Evolutionary conservation across 2,888 invertebrate species (phyloP), one percentile per base, ranked within the genome.

Genomic region (Microchrysa polita): DNA sequence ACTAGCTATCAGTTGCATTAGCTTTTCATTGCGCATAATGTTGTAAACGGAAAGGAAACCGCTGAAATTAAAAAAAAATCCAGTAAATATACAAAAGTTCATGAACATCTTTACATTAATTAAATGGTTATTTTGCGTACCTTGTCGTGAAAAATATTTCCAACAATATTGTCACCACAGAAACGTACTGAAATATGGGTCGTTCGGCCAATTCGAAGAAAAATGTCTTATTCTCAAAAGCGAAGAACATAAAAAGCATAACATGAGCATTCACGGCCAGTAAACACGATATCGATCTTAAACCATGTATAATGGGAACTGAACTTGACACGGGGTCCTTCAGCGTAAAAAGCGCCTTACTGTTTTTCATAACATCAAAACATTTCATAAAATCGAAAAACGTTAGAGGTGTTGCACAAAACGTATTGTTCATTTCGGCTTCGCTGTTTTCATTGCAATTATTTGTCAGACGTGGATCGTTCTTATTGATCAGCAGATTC

Each of bases 61-160:
- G 75, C 84, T 84, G n/a, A 20, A 65, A 76, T 71, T n/a, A n/a
- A n/a, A n/a, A n/a, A n/a, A n/a, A n/a, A n/a, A n/a, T n/a, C n/a
- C n/a, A n/a, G n/a, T n/a, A n/a, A n/a, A n/a, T n/a, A n/a, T n/a
- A n/a, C n/a, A 63, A 61, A 52, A 23, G 12, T n/a, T n/a, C n/a
- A n/a, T n/a, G n/a, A n/a, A 2, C 27, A 34, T 34, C 7, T 34
- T 34, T 34, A 42, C n/a, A n/a, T n/a, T n/a, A n/a, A n/a, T n/a
- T n/a, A n/a, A n/a, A n/a, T n/a, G n/a, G n/a, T n/a, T n/a, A n/a
- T n/a, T n/a, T n/a, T n/a, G n/a, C n/a, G n/a, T 12, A 72, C 84
- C 84, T 84, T 42, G 85, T 83, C 14, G 83, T 83, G 74, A 85
- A 85, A 77, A 85, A 85, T 5, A 83, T 80, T 79, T 85, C 85